Conservation (phyloP, 2,797 vertebrate genomes). For the Potorous gilbertii region DNA sequence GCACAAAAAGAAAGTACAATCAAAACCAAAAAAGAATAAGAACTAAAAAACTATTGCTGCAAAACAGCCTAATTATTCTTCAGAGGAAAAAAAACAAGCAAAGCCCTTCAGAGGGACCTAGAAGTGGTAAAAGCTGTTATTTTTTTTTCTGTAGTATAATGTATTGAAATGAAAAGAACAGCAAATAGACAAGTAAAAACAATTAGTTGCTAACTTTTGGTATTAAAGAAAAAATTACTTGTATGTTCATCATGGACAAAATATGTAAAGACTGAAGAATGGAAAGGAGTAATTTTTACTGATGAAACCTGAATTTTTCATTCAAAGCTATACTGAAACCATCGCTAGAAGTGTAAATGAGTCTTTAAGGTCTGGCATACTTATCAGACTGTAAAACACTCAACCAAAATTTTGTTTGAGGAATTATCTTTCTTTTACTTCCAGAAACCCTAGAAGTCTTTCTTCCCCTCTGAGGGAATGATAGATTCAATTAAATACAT, state of each 20-base stretch:
- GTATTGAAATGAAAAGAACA: neutral
- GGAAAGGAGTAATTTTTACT: neutral
- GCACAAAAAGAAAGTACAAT: neutral
- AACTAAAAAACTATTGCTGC: neutral
- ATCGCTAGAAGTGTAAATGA: neutral
- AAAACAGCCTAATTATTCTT: neutral
- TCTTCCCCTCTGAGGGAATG: neutral
- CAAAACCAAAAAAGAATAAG: neutral
- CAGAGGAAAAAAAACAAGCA: neutral
- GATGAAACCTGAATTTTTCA: neutral
- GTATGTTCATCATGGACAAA: neutral
- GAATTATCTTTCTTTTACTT: neutral
- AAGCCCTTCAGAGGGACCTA: neutral
- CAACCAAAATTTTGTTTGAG: neutral
- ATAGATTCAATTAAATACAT: neutral
- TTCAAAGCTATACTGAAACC: neutral
- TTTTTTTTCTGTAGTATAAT: neutral
- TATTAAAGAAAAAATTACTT: neutral
- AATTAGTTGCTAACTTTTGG: neutral
- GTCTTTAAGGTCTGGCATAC: neutral
- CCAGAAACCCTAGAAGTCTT: neutral
- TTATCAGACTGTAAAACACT: neutral
- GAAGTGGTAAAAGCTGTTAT: neutral
- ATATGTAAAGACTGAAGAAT: neutral
- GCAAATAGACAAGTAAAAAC: neutral